Conservation (phyloP, 1,140 invertebrate species). For the Pogonognathellus flavescens region DNA sequence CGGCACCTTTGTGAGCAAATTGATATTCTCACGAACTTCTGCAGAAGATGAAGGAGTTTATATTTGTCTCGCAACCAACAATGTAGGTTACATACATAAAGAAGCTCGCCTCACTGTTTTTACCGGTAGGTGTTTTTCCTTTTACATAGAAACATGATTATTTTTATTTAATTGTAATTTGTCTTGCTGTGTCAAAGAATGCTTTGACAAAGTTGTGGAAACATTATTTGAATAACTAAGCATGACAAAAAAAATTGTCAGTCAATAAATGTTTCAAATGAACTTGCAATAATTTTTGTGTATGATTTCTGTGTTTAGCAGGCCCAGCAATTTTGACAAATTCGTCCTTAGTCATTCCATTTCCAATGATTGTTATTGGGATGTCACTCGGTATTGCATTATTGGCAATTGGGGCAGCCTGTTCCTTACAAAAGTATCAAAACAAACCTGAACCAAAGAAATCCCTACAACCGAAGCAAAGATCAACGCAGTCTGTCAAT, state of each 20-base stretch:
- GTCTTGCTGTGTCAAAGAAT: not conserved
- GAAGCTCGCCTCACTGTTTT: constrained; percentile 67
- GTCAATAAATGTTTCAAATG: too few relatives aligned
- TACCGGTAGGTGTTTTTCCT: constrained; percentile 59
- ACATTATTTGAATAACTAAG: not conserved
- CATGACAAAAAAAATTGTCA: not conserved
- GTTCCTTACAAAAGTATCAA: constrained; percentile 56
- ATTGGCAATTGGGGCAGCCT: constrained; percentile 61
- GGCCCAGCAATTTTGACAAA: constrained; percentile 59
- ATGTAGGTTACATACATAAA: constrained; percentile 67
- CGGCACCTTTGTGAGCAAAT: constrained; percentile 67
- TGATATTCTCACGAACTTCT: constrained; percentile 65
- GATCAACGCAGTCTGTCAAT: constrained; percentile 48
- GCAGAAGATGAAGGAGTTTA: constrained; percentile 67
- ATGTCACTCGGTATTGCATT: constrained; percentile 57
- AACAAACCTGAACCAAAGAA: constrained; percentile 59
- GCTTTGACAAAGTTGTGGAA: not conserved
- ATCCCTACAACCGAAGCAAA: constrained; percentile 45
- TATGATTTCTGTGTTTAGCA: constrained; percentile 50
- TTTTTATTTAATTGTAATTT: not conserved
- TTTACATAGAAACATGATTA: not conserved
- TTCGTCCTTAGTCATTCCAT: constrained; percentile 57
- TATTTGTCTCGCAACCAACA: constrained; percentile 68
- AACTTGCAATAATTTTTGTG: constrained; percentile 1
- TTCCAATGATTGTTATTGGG: constrained; percentile 63